Conservation (phyloP, 2,113 vertebrate genomes). For the Alosa alosa region DNA sequence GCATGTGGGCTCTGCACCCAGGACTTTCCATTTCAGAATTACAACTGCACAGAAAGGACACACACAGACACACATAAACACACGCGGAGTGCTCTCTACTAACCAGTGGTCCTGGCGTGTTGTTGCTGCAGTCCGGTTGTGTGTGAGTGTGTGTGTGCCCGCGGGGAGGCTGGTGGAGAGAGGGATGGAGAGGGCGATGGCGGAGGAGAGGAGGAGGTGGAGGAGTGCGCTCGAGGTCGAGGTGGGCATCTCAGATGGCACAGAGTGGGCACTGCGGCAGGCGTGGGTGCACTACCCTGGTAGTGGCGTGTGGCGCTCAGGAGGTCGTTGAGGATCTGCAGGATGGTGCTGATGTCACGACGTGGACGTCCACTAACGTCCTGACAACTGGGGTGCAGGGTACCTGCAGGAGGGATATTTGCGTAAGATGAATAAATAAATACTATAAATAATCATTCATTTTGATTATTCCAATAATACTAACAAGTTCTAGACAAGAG, state of each 20-base stretch:
- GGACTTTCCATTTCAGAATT: not conserved
- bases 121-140: slow-evolving; percentile 72
- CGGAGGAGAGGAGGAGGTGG: slow-evolving; percentile 54
- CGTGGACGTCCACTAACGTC: slow-evolving; percentile 78
- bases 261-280: slow-evolving; percentile 56
- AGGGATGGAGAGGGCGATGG: slow-evolving; percentile 44
- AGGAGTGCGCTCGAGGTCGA: slow-evolving; percentile 75
- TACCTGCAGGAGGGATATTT: slow-evolving; percentile 69
- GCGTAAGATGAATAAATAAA: not conserved
- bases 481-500: too few species aligned
- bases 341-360: slow-evolving; percentile 84
- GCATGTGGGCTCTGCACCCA: too few species aligned
- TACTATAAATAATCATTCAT: too few species aligned
- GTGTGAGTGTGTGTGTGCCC: slow-evolving; percentile 69
- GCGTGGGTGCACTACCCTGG: slow-evolving; percentile 63
- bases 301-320: slow-evolving; percentile 85
- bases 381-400: slow-evolving; percentile 84
- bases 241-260: slow-evolving; percentile 71
- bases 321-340: slow-evolving; percentile 93
- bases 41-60: not conserved
- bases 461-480: too few species aligned
- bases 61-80: not conserved
- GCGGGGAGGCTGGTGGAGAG: slow-evolving; percentile 49
- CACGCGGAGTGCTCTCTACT: not conserved
- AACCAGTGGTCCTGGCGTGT: slow-evolving; percentile 44